Conservation (phyloP, 1,140 invertebrate species). For the Rhopalosiphum padi region DNA sequence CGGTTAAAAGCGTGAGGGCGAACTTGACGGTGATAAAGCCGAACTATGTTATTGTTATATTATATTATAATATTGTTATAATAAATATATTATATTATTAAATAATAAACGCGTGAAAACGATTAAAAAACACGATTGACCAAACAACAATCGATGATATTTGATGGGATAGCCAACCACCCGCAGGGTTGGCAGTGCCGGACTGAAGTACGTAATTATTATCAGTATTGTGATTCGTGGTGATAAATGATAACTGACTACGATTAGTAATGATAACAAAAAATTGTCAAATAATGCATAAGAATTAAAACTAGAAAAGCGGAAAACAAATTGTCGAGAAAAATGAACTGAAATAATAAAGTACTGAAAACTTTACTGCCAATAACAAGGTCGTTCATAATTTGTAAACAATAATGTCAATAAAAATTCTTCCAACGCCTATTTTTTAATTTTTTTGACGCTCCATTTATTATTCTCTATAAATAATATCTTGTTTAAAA, state of each 20-base stretch:
- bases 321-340: background rate
- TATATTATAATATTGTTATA: background rate
- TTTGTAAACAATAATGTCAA: slow-evolving; percentile 23
- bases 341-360: background rate
- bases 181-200: background rate
- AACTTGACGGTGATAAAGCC: background rate
- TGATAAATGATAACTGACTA: background rate
- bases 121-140: background rate
- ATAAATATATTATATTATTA: background rate
- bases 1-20: background rate
- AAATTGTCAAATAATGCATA: background rate
- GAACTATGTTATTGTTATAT: background rate
- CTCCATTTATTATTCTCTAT: background rate
- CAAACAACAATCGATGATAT: slow-evolving; percentile 40
- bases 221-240: background rate
- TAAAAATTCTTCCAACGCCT: too few relatives aligned
- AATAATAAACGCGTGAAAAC: slow-evolving; percentile 16
- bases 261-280: background rate
- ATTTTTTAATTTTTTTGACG: background rate
- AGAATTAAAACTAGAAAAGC: background rate
- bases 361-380: background rate
- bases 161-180: background rate
- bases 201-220: background rate
- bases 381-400: background rate
- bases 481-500: background rate